Evolutionary conservation across 2,888 invertebrate genomes (phyloP).

Genomic region (Maniola hyperantus): DNA sequence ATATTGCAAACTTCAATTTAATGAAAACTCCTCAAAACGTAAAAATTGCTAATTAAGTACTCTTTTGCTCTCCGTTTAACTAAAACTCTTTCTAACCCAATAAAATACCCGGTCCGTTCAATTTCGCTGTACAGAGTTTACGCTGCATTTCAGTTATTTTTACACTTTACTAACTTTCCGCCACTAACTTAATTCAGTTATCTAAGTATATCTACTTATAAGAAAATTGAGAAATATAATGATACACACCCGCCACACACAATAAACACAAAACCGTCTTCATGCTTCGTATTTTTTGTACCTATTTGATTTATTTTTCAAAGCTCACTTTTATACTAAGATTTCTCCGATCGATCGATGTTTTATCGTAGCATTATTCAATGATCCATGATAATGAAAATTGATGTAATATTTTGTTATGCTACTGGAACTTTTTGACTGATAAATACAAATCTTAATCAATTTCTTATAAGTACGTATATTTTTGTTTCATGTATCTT

Average conservation of each 20-base stretch:
- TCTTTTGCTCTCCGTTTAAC: too few relatives aligned
- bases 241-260: conserved; percentile 28
- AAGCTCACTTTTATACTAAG: conserved; percentile 10
- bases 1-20: too few relatives aligned
- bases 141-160: too few relatives aligned
- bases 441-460: neutral
- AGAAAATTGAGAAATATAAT: neutral
- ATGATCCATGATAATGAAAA: neutral
- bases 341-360: neutral
- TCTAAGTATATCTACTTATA: conserved; percentile 3
- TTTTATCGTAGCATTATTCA: neutral
- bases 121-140: too few relatives aligned
- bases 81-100: too few relatives aligned
- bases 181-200: too few relatives aligned
- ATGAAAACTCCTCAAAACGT: too few relatives aligned
- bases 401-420: conserved; percentile 2
- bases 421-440: neutral
- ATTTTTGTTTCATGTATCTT: too few relatives aligned
- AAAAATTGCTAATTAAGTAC: too few relatives aligned
- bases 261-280: conserved; percentile 20
- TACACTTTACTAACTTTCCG: too few relatives aligned
- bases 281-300: conserved; percentile 21
- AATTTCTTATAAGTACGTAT: neutral
- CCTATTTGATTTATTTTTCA: neutral
- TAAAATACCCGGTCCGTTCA: too few relatives aligned